Percentiles rank a stretch among this genome's conserved stretches.
phyloP scores from a whole-genome alignment of 1,140 invertebrate genomes.

The Pseudomyrmex gracilis region DNA sequence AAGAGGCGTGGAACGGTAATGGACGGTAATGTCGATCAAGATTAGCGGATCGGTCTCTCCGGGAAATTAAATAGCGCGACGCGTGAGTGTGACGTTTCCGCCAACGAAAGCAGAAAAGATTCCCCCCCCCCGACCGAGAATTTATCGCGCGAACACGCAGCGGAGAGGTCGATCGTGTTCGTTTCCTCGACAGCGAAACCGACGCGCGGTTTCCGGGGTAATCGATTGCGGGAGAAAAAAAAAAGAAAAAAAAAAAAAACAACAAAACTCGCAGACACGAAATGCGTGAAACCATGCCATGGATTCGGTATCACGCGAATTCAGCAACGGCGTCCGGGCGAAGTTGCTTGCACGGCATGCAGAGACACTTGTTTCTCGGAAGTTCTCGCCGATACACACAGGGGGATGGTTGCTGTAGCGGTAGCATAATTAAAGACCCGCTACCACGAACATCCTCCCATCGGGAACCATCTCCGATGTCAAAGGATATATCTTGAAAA shows the following conservation, averaged over 20 bases:
- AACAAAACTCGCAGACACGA: not conserved
- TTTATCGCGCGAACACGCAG: not conserved
- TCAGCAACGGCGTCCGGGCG: not conserved
- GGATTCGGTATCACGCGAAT: constrained; percentile 48
- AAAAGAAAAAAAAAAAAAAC: not conserved
- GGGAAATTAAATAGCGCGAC: not conserved
- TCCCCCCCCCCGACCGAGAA: constrained; percentile 5
- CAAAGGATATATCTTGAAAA: constrained; percentile 12
- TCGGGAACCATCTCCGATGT: not conserved
- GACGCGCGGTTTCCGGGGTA: not conserved
- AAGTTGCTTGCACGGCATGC: not conserved
- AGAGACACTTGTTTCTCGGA: not conserved
- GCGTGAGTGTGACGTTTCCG: not conserved
- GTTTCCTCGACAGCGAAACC: not conserved
- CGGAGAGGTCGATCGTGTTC: not conserved
- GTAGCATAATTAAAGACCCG: constrained; percentile 44
- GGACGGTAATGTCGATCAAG: not conserved
- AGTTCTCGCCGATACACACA: not conserved
- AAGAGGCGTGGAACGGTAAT: not conserved
- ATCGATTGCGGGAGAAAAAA: not conserved
- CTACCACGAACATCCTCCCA: not conserved
- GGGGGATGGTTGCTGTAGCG: constrained; percentile 22
- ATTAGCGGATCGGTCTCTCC: not conserved
- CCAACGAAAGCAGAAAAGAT: constrained; percentile 4
- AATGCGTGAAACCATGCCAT: constrained; percentile 49